phyloP scores from a whole-genome alignment of 2,888 invertebrate species.

The Gymnocheta viridis region DNA sequence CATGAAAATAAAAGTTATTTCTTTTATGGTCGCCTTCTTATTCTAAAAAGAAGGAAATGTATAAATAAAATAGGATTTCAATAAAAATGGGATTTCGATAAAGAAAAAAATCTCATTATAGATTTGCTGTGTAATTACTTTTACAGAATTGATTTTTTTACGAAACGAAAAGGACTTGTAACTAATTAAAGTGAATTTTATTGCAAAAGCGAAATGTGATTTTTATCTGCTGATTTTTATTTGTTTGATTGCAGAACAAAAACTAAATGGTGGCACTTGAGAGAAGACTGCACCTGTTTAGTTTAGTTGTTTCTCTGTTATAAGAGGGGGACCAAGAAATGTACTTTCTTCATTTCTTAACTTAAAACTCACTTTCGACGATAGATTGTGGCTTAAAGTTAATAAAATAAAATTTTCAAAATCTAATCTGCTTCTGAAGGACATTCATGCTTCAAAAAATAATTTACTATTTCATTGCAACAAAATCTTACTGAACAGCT shows the following conservation, averaged over 20 bases:
- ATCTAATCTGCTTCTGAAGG: too few species aligned
- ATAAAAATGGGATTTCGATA: too few species aligned
- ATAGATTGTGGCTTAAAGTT: too few species aligned
- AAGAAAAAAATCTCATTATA: constrained; percentile 28
- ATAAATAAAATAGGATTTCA: constrained; percentile 33
- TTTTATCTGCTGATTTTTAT: background rate
- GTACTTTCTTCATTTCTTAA: too few species aligned
- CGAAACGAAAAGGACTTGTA: background rate
- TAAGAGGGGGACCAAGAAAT: too few species aligned
- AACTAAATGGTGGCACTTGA: too few species aligned
- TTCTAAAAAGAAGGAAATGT: background rate
- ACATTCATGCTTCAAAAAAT: too few species aligned
- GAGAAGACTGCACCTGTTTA: too few species aligned
- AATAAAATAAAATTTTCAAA: too few species aligned
- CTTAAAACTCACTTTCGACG: too few species aligned
- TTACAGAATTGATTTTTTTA: background rate
- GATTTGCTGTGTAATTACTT: constrained; percentile 31
- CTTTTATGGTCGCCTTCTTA: constrained; percentile 7
- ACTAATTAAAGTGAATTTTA: background rate
- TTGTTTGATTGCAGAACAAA: too few species aligned
- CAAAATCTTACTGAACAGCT: background rate
- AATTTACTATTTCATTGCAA: background rate
- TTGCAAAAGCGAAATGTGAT: background rate
- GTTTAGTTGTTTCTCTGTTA: too few species aligned
- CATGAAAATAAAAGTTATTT: constrained; percentile 42